A percentile compares a stretch with the other conserved stretches of the same genome.
phyloP scores from a whole-genome alignment of 2,797 vertebrate species.

The Fringilla coelebs region DNA sequence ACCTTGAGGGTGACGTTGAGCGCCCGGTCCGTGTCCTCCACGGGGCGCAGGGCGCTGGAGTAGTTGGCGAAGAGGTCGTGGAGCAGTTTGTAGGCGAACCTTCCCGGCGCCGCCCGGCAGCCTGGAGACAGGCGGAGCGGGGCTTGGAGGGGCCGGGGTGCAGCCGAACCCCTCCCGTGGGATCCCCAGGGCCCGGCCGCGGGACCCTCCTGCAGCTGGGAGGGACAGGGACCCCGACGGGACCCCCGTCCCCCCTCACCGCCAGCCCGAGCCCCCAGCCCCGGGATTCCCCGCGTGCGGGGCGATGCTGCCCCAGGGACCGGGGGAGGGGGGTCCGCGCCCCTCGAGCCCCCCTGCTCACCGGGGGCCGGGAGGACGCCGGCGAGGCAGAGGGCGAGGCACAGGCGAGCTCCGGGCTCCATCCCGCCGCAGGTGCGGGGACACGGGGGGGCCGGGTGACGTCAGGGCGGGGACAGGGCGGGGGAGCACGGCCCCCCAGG shows the following conservation, averaged over 20 bases:
- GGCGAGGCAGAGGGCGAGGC: background rate
- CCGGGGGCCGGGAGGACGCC: background rate
- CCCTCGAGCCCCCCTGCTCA: background rate
- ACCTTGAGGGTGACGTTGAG: constrained; percentile 90
- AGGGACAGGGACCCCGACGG: rapidly evolving
- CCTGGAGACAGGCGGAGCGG: constrained; percentile 50
- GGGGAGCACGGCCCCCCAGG: background rate
- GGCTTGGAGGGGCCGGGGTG: background rate
- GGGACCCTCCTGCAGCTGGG: background rate
- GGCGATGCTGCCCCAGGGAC: background rate
- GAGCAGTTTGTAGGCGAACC: constrained; percentile 83
- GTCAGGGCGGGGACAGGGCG: background rate
- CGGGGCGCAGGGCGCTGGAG: constrained; percentile 85
- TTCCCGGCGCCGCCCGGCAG: constrained; percentile 79
- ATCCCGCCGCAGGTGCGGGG: background rate
- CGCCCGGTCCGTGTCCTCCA: constrained; percentile 85
- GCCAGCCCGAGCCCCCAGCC: background rate
- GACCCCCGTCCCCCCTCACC: background rate
- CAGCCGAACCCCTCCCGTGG: background rate
- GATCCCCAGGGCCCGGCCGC: background rate
- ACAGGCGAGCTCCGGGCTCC: background rate
- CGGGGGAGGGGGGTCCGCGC: background rate
- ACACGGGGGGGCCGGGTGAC: background rate
- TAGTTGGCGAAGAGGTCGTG: constrained; percentile 86
- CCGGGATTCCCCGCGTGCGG: rapidly evolving